Evolutionary conservation across 2,113 vertebrate genomes (phyloP).

Genomic region (Amphilophus citrinellus): DNA sequence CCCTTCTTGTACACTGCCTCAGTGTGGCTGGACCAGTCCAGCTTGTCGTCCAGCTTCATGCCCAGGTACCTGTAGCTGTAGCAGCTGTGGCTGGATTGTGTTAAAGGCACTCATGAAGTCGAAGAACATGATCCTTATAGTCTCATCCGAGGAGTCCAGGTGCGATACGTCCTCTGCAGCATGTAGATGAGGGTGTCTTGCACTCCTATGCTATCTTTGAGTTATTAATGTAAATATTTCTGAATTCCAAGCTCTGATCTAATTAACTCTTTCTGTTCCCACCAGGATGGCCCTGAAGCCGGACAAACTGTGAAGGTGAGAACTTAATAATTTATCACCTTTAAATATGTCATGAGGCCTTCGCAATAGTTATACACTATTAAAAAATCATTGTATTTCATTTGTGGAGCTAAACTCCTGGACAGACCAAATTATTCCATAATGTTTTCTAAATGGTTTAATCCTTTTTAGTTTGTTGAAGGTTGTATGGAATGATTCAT

Average conservation of each 20-base stretch:
- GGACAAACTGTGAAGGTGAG: constrained; percentile 97
- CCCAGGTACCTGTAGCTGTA: no score
- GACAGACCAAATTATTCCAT: constrained; percentile 72
- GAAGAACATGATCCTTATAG: no score
- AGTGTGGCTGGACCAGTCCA: no score
- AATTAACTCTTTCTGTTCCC: constrained; percentile 70
- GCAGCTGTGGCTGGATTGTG: no score
- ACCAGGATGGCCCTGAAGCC: constrained; percentile 91
- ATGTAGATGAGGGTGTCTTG: no score
- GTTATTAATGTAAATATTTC: constrained; percentile 82
- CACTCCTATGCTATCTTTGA: constrained; percentile 52
- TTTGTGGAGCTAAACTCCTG: constrained; percentile 71
- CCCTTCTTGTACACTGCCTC: no score
- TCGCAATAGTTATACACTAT: constrained; percentile 76
- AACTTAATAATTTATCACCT: constrained; percentile 78
- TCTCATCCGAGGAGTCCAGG: no score
- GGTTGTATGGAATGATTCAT: constrained; percentile 16
- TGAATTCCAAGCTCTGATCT: constrained; percentile 74
- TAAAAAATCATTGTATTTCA: constrained; percentile 81
- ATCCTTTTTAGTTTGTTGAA: constrained; percentile 16
- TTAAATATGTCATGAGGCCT: constrained; percentile 80
- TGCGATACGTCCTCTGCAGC: no score
- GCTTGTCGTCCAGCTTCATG: no score
- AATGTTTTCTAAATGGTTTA: constrained; percentile 55
- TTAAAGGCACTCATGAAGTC: no score